Evolutionary conservation across 1,140 invertebrate species (phyloP).

Genomic region (Trigoniulus corallinus): DNA sequence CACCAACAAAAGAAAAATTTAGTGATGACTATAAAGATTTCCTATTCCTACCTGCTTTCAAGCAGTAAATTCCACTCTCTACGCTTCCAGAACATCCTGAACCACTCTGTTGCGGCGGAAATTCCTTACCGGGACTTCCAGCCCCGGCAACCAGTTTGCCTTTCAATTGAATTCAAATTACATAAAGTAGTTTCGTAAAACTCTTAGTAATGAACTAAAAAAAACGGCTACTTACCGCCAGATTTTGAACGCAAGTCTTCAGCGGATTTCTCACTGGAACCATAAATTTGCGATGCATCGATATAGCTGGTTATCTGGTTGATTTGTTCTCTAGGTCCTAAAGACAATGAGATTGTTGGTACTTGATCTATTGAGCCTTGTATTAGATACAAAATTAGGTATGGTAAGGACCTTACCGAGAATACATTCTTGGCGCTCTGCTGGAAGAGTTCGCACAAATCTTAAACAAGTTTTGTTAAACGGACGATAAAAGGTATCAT

Average conservation of each 20-base stretch:
- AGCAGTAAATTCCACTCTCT: not conserved
- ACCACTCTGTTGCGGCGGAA: not conserved
- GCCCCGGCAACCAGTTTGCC: not conserved
- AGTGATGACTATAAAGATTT: too few species aligned
- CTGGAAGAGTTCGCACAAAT: too few species aligned
- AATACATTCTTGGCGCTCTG: too few species aligned
- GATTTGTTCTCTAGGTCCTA: constrained; percentile 72
- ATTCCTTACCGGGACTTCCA: not conserved
- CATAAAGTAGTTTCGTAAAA: too few species aligned
- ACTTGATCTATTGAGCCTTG: too few species aligned
- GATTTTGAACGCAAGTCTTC: constrained; percentile 42
- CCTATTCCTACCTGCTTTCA: not conserved
- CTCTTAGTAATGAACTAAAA: too few species aligned
- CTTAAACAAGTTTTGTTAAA: too few species aligned
- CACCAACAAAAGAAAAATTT: too few species aligned
- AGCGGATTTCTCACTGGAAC: constrained; percentile 58
- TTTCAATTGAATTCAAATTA: too few species aligned
- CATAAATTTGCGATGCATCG: constrained; percentile 65
- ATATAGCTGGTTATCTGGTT: constrained; percentile 85
- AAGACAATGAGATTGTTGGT: constrained; percentile 10
- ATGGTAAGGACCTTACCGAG: too few species aligned
- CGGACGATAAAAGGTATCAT: too few species aligned
- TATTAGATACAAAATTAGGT: too few species aligned
- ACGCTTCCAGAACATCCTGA: not conserved
- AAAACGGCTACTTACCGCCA: constrained; percentile 57